phyloP scores from a whole-genome alignment of 2,888 invertebrate genomes.

The Tetropium fuscum region DNA sequence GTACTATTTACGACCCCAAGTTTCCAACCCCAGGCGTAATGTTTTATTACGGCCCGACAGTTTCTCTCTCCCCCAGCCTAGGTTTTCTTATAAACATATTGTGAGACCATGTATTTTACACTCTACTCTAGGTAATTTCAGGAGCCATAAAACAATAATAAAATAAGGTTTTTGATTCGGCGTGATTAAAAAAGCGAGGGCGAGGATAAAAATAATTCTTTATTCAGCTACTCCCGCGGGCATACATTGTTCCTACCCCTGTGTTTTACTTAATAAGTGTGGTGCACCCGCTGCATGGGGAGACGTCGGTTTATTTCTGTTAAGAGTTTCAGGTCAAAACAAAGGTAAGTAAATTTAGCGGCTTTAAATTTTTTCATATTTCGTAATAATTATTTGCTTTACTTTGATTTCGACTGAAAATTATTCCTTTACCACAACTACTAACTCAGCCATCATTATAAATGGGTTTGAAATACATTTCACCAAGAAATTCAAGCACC shows the following conservation, averaged over 20 bases:
- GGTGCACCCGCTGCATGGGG: conserved; percentile 10
- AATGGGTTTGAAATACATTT: no score
- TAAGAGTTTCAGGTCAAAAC: no score
- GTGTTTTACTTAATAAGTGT: conserved; percentile 42
- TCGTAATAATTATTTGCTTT: no score
- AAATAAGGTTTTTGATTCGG: conserved; percentile 63
- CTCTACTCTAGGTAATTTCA: conserved; percentile 53
- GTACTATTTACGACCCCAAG: conserved; percentile 52
- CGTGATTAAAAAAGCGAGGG: conserved; percentile 64
- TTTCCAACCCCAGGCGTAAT: conserved; percentile 47
- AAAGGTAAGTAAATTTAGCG: no score
- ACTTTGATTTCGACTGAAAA: no score
- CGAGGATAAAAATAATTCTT: conserved; percentile 63
- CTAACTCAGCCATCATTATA: no score
- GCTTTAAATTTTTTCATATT: no score
- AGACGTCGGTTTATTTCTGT: no score
- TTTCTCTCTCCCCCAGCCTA: conserved; percentile 40
- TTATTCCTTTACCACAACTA: no score
- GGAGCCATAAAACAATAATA: conserved; percentile 60
- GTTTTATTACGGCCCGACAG: conserved; percentile 49
- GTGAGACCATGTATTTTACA: conserved; percentile 39
- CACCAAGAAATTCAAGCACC: no score
- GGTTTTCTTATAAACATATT: conserved; percentile 39
- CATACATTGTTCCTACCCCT: conserved; percentile 39
- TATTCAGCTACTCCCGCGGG: conserved; percentile 56